Evolutionary conservation across 2,797 vertebrate genomes (phyloP).

Genomic region (Acipenser transmontanus): DNA sequence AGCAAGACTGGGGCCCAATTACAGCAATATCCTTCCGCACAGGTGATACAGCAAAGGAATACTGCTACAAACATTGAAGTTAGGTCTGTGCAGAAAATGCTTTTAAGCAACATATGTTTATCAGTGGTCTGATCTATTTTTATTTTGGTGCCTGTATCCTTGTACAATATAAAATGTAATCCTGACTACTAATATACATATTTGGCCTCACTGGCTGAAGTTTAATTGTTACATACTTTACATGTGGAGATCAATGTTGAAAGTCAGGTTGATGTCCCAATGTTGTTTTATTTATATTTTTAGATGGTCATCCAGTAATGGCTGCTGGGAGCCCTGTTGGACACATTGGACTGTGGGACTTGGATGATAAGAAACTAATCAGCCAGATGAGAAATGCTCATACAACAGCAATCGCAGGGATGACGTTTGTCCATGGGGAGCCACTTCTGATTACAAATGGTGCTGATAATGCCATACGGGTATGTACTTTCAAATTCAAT

Average conservation of each 20-base stretch:
- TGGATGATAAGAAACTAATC: constrained; percentile 78
- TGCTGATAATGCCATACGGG: constrained; percentile 85
- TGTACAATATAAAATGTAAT: too few relatives aligned
- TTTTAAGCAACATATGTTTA: neutral
- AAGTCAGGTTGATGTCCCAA: too few relatives aligned
- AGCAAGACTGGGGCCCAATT: constrained; percentile 92
- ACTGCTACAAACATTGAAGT: neutral
- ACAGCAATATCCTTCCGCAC: constrained; percentile 86
- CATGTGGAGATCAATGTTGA: neutral
- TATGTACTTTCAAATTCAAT: constrained; percentile 34
- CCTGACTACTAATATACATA: too few relatives aligned
- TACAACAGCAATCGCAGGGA: constrained; percentile 73
- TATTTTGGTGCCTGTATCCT: too few relatives aligned
- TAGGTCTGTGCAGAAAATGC: neutral
- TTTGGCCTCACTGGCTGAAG: too few relatives aligned
- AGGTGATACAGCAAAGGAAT: constrained; percentile 53
- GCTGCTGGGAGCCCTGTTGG: constrained; percentile 85
- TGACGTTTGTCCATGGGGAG: constrained; percentile 83
- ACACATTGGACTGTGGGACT: constrained; percentile 89
- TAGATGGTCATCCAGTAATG: constrained; percentile 85
- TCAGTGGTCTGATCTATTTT: too few relatives aligned
- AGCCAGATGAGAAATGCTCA: constrained; percentile 83
- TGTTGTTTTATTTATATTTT: constrained; percentile 24
- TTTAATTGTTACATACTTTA: neutral
- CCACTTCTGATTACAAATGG: constrained; percentile 85